Percentiles rank a stretch among this genome's conserved stretches.
These are phyloP conservation scores for Linurgus olivaceus DNA, from an alignment of 2,797 vertebrate genomes.

Conservation along the genomic window DNA sequence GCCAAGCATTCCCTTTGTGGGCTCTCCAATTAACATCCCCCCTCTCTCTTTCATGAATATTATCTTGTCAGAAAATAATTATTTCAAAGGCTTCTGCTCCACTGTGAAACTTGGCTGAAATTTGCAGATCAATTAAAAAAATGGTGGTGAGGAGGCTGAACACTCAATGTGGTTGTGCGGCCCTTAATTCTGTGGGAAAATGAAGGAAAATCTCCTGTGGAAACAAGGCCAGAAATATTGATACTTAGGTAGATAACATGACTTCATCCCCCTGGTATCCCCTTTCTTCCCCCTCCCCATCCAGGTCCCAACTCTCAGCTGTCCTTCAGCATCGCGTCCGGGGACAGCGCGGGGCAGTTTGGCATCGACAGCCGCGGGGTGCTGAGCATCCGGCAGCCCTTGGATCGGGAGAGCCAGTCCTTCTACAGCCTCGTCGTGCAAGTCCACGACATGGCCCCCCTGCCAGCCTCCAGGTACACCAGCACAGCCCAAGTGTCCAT, in stretches of 20 bases:
- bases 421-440: constrained; percentile 93
- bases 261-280: too few relatives aligned
- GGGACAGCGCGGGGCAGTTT: constrained; percentile 88
- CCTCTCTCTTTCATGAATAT: background rate
- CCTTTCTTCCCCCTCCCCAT: background rate
- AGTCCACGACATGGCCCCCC: constrained; percentile 85
- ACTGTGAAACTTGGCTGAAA: background rate
- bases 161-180: background rate
- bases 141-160: background rate
- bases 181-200: background rate
- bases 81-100: constrained; percentile 1
- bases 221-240: background rate
- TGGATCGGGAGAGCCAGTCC: constrained; percentile 93
- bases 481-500: constrained; percentile 92
- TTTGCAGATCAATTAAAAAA: background rate
- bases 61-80: background rate
- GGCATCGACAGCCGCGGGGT: constrained; percentile 77
- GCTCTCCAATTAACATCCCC: background rate
- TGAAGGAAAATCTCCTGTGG: background rate
- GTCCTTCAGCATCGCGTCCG: constrained; percentile 86
- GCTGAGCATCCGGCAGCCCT: constrained; percentile 78
- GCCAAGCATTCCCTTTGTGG: accelerated
- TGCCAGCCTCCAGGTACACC: constrained; percentile 82
- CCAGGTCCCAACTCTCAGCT: constrained; percentile 88
- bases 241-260: too few relatives aligned